These are phyloP conservation scores for Drosophila mauritiana DNA, from an alignment of 1,140 invertebrate species.

Conservation along the genomic window DNA sequence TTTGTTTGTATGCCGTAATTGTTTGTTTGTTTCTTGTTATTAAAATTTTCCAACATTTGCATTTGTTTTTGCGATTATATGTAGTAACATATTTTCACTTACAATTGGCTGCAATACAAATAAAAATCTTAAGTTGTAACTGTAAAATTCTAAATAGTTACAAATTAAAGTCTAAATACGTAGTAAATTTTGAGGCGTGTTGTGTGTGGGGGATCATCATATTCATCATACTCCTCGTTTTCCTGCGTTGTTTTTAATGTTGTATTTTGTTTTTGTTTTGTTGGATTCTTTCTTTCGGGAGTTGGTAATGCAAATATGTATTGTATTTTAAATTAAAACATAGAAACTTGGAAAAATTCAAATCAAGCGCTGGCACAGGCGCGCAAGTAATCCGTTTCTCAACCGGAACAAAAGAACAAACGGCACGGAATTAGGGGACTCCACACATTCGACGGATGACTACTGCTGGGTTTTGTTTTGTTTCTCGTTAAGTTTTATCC, in stretches of 20 bases:
- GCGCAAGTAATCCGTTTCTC: conserved; percentile 54
- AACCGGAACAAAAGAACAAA: conserved; percentile 45
- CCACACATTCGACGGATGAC: conserved; percentile 41
- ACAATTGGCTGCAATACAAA: conserved; percentile 79
- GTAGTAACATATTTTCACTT: conserved; percentile 82
- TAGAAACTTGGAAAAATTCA: conserved; percentile 80
- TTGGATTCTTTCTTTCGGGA: conserved; percentile 5
- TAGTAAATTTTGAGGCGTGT: conserved; percentile 79
- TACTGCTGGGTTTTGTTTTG: conserved; percentile 15
- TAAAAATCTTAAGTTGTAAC: conserved; percentile 82
- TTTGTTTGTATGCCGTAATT: conserved; percentile 64
- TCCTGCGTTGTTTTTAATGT: conserved; percentile 35
- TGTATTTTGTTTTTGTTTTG: conserved; percentile 26
- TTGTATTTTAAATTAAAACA: conserved; percentile 77
- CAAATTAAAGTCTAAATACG: conserved; percentile 79
- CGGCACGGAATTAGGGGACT: conserved; percentile 17
- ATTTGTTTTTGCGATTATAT: conserved; percentile 75
- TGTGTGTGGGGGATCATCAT: conserved; percentile 44
- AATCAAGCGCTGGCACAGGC: conserved; percentile 71
- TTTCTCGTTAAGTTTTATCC: neutral
- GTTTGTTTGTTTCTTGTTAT: conserved; percentile 51
- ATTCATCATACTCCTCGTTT: neutral
- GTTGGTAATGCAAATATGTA: conserved; percentile 75
- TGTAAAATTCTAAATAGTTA: conserved; percentile 80
- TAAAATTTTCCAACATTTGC: conserved; percentile 77